Evolutionary conservation across 2,113 vertebrate genomes (phyloP), one percentile per base, ranked within the genome.

Genomic region (Oxyruncus cristatus): DNA sequence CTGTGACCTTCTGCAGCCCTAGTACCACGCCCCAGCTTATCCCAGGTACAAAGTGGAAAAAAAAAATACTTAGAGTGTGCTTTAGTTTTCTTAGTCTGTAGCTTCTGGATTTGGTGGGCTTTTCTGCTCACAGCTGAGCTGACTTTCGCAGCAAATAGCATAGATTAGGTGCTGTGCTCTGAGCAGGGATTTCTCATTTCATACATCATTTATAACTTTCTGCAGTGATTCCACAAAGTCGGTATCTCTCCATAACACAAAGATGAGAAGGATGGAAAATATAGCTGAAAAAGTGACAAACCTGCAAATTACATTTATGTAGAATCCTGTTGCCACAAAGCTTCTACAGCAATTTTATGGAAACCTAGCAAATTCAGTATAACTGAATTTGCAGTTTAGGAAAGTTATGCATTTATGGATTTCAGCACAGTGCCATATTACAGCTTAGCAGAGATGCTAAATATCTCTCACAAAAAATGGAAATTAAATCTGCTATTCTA

Each of bases 171-270:
- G 91, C 94, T 93, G 81, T 71, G 89, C 91, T 91, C 96, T 61
- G 84, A 96, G 95, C 93, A 95, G 87, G 86, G 92, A 96, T 96
- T 96, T 97, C 92, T 97, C 94, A 96, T 97, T 97, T 97, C 96
- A 96, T 96, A 96, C 96, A 97, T 96, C 96, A 96, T 97, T 97
- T 97, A 97, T 96, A 96, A 96, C 89, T 95, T 96, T 96, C 96
- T 96, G 96, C 95, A 93, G 86, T 73, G 74, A 93, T 91, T 97
- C 89, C 93, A 96, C 78, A 95, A 95, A 96, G 91, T 97, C 95
- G 66, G 95, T 97, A 93, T 96, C 93, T 96, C 92, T 94, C 94
- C 81, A 35, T 74, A 95, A 90, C 89, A 95, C 91, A 92, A 92
- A 95, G 94, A 97, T 94, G 96, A 95, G 95, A 96, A 85, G 96